Evolutionary conservation across 2,113 vertebrate species (phyloP).

Genomic region (Hucho hucho): DNA sequence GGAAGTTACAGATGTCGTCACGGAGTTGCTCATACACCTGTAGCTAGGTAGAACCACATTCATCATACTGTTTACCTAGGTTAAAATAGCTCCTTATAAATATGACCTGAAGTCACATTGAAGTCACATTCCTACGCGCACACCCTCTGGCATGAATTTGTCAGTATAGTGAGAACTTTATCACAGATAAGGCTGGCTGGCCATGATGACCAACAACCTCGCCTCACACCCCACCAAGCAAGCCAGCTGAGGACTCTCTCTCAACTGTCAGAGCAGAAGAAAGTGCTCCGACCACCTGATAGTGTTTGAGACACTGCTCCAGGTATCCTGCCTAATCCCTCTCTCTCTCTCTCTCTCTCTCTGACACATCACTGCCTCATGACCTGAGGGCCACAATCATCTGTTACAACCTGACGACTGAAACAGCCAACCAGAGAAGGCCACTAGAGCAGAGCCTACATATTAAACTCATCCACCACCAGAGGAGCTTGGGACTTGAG

Average conservation of each 20-base stretch:
- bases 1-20: background rate
- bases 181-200: constrained; percentile 1
- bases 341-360: too few relatives aligned
- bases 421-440: too few relatives aligned
- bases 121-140: constrained; percentile 29
- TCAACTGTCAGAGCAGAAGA: background rate
- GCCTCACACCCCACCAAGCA: background rate
- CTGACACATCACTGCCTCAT: too few relatives aligned
- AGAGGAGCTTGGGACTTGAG: too few relatives aligned
- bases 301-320: too few relatives aligned
- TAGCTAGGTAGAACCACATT: background rate
- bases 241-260: background rate
- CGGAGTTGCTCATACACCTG: background rate
- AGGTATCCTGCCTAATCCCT: too few relatives aligned
- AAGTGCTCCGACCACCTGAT: background rate
- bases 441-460: too few relatives aligned
- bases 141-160: constrained; percentile 39
- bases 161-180: constrained; percentile 15
- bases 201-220: constrained; percentile 1
- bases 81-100: constrained; percentile 82
- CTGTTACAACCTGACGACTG: too few relatives aligned
- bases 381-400: too few relatives aligned
- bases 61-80: constrained; percentile 78
- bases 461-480: too few relatives aligned
- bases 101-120: constrained; percentile 46